phyloP scores from a whole-genome alignment of 2,888 invertebrate species.

The Theretra japonica region DNA sequence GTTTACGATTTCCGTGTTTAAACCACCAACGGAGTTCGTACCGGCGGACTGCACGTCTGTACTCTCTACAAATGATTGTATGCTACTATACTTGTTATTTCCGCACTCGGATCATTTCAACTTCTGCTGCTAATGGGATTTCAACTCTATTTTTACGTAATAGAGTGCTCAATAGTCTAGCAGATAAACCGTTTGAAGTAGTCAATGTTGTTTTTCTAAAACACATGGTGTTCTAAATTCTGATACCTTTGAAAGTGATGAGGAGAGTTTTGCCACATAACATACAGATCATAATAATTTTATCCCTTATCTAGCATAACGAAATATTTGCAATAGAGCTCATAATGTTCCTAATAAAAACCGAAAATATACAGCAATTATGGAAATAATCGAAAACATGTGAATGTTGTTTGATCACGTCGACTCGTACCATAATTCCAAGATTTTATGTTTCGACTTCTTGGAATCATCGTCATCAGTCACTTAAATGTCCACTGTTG shows the following conservation, averaged over 20 bases:
- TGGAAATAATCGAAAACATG: too few species aligned
- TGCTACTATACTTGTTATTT: constrained; percentile 45
- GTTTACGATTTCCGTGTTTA: constrained; percentile 25
- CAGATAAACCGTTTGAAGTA: not conserved
- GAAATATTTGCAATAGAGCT: not conserved
- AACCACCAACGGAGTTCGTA: constrained; percentile 12
- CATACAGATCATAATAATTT: too few species aligned
- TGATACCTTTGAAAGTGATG: not conserved
- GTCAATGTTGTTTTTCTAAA: not conserved
- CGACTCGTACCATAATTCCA: too few species aligned
- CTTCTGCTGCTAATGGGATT: not conserved
- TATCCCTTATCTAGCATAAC: too few species aligned
- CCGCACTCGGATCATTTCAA: constrained; percentile 38
- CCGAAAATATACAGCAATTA: not conserved
- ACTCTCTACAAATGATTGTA: constrained; percentile 12
- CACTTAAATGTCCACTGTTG: too few species aligned
- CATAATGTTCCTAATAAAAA: not conserved
- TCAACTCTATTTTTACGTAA: not conserved
- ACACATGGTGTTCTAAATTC: not conserved
- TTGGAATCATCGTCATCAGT: too few species aligned
- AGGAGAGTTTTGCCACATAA: not conserved
- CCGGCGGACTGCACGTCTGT: constrained; percentile 1
- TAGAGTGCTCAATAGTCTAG: not conserved
- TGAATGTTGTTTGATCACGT: too few species aligned
- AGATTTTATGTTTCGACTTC: too few species aligned